Percentiles rank a stretch among this genome's conserved stretches.
Evolutionary conservation across 2,113 vertebrate species (phyloP).

Genomic region (Ivindomyrus marchei): DNA sequence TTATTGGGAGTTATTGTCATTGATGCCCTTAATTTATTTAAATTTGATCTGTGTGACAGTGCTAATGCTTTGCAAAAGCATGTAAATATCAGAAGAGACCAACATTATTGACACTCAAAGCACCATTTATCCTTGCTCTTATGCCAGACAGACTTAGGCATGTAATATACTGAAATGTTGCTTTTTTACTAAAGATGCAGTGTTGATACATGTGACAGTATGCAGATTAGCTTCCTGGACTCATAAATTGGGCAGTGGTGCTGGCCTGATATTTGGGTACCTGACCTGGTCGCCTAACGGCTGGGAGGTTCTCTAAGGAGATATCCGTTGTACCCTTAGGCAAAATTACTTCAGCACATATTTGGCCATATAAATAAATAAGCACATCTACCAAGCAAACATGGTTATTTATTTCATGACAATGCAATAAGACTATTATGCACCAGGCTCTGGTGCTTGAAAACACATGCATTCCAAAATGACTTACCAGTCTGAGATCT

Average conservation of each 20-base stretch:
- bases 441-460: neutral
- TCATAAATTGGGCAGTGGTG: neutral
- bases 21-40: slow-evolving; percentile 13
- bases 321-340: neutral
- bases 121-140: slow-evolving; percentile 10
- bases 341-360: neutral
- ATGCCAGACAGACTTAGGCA: neutral
- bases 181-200: neutral
- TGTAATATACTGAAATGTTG: neutral
- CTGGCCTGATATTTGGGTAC: neutral
- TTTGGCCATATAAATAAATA: neutral
- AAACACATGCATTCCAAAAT: slow-evolving; percentile 1
- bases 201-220: neutral
- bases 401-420: neutral
- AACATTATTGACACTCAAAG: slow-evolving; percentile 3
- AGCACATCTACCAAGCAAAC: neutral
- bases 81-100: slow-evolving; percentile 15
- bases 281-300: neutral
- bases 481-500: neutral
- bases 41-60: neutral
- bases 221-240: neutral
- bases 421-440: neutral
- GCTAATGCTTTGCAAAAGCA: neutral
- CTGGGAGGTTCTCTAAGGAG: neutral
- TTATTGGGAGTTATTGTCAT: slow-evolving; percentile 29